A percentile compares a stretch with the other conserved stretches of the same genome.
Evolutionary conservation across 2,888 invertebrate genomes (phyloP).

Genomic region (Drosophila histrio): DNA sequence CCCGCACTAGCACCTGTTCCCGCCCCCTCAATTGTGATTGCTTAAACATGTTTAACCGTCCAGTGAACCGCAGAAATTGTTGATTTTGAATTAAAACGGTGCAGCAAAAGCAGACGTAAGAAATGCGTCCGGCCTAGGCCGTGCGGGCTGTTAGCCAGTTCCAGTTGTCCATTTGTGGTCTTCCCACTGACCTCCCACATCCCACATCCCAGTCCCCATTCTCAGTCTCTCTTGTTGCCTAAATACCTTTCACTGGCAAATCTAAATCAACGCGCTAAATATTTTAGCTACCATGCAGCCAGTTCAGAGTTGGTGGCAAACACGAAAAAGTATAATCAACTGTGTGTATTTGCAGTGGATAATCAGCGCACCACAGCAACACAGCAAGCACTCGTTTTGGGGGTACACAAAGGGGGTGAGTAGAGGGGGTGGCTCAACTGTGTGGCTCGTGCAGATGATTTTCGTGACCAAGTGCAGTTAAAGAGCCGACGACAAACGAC

Average conservation of each 20-base stretch:
- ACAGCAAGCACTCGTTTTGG: slow-evolving; percentile 9
- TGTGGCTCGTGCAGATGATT: slow-evolving; percentile 62
- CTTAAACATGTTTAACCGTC: slow-evolving; percentile 79
- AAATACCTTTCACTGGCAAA: slow-evolving; percentile 75
- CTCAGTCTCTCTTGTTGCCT: slow-evolving; percentile 36
- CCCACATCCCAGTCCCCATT: background rate
- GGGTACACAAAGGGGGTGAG: slow-evolving; percentile 1
- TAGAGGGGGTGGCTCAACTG: background rate
- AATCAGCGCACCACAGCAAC: slow-evolving; percentile 61
- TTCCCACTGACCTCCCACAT: background rate
- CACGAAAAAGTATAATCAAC: slow-evolving; percentile 79
- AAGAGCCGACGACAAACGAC: slow-evolving; percentile 71
- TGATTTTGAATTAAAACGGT: slow-evolving; percentile 81
- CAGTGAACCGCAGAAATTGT: slow-evolving; percentile 80
- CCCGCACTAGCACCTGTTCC: background rate
- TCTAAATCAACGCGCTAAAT: slow-evolving; percentile 81
- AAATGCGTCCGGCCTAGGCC: slow-evolving; percentile 59
- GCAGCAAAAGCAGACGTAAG: slow-evolving; percentile 49
- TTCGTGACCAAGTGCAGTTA: slow-evolving; percentile 81
- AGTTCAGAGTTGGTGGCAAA: slow-evolving; percentile 53
- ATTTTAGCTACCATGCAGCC: slow-evolving; percentile 70
- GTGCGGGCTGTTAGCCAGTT: slow-evolving; percentile 17
- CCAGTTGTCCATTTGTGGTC: slow-evolving; percentile 73
- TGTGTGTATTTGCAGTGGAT: slow-evolving; percentile 80
- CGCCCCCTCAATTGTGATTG: slow-evolving; percentile 48